Evolutionary conservation across 2,113 vertebrate genomes (phyloP), one percentile per base, ranked within the genome.

Genomic region (Pipa parva): DNA sequence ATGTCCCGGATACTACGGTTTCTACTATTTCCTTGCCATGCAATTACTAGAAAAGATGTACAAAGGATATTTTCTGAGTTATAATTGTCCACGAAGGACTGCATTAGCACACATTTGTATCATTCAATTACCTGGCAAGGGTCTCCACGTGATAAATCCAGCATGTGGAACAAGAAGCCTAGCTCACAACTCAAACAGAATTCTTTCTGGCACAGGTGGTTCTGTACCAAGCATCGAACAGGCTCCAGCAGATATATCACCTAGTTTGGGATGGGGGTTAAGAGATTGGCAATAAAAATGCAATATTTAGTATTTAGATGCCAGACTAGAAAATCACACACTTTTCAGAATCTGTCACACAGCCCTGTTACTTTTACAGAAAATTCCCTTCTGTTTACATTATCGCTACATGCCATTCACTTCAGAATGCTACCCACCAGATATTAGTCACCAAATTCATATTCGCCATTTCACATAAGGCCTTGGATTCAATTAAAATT

Each of bases 191-290:
- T 95, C 82, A 99, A 81, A 75, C 97, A 99, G 79, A 99, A 98
- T 74, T 99, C 97, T 79, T 99, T 99, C 82, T 98, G 95, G 77
- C 97, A 99, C 57, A 98, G 81, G 78, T 99, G 97, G 77, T 95
- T 97, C 86, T 98, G 97, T 15, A 99, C 93, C n/a, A 97, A 73
- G 76, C 93, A 97, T 4, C 97, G 89, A 8, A 99, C 92, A 0
- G 96, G 94, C 77, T 99, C 97, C 81, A 98, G 76, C 76, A 99
- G 94, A 75, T 99, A 98, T 31, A 98, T 80, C 15, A 99, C 96
- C 97, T 95, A 45, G 48, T 61, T n/a, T n/a, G n/a, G n/a, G n/a
- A n/a, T n/a, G n/a, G 22, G 33, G 2, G 15, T 10, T 10, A 21
- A 20, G 22, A 48, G 7, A 7, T 18, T 33, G 15, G 2, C 54